phyloP scores from a whole-genome alignment of 2,797 vertebrate species.

The Todus mexicanus region DNA sequence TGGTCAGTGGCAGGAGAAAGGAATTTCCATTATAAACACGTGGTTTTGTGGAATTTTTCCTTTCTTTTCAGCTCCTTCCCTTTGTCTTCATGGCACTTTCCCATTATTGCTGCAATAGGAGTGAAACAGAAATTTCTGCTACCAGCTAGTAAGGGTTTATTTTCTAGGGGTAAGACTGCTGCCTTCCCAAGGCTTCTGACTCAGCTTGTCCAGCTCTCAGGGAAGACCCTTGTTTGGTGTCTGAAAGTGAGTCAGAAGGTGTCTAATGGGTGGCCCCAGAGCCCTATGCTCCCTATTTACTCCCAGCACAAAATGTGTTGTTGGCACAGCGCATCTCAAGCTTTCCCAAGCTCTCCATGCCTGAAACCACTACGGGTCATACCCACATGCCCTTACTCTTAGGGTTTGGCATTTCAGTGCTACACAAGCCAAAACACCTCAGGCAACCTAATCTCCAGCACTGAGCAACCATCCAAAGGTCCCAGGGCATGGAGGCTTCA shows the following conservation, averaged over 20 bases:
- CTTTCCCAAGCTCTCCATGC: background rate
- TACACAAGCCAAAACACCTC: background rate
- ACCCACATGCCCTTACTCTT: background rate
- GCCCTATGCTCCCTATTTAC: background rate
- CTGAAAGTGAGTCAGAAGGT: background rate
- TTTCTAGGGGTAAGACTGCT: background rate
- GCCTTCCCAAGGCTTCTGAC: background rate
- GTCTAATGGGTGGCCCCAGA: background rate
- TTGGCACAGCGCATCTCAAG: background rate
- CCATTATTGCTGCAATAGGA: background rate
- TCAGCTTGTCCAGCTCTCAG: background rate
- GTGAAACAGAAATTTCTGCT: background rate
- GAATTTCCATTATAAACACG: background rate
- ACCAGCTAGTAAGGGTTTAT: background rate
- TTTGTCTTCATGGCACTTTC: background rate
- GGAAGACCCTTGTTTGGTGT: background rate
- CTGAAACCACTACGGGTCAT: background rate
- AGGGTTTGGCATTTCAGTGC: background rate
- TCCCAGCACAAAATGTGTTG: background rate
- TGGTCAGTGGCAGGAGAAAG: rapidly evolving
- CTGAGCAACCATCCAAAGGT: background rate
- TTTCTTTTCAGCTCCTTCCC: background rate
- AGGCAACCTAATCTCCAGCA: background rate
- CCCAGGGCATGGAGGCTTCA: background rate
- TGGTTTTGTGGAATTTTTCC: background rate